Evolutionary conservation across 1,140 invertebrate species (phyloP).

Genomic region (Araneus ventricosus): DNA sequence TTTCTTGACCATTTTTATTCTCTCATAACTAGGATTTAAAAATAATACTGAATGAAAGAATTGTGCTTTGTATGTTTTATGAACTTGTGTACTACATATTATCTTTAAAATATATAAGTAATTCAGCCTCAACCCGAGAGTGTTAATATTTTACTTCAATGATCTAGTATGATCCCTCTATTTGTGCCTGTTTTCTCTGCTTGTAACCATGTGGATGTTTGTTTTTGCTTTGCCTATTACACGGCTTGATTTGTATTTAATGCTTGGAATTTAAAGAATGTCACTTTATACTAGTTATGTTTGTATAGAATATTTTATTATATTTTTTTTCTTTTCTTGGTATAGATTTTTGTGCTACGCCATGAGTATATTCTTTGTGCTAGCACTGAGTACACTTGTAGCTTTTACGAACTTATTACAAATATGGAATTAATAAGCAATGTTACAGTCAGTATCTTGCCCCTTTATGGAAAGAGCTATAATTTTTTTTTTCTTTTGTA

Average conservation of each 20-base stretch:
- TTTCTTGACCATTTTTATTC: conserved; percentile 55
- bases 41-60: conserved; percentile 22
- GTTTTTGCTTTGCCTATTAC: conserved; percentile 47
- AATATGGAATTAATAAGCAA: neutral
- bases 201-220: conserved; percentile 64
- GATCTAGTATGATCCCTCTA: conserved; percentile 36
- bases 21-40: conserved; percentile 11
- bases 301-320: conserved; percentile 55
- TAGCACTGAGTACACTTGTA: conserved; percentile 53
- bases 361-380: conserved; percentile 69
- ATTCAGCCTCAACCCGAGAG: neutral
- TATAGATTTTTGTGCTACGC: conserved; percentile 67
- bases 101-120: conserved; percentile 47
- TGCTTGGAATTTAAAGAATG: conserved; percentile 53
- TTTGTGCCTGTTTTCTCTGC: conserved; percentile 70
- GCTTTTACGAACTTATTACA: conserved; percentile 51
- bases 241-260: conserved; percentile 52
- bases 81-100: conserved; percentile 57
- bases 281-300: conserved; percentile 56
- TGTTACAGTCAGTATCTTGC: conserved; percentile 38
- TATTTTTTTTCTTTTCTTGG: conserved; percentile 24
- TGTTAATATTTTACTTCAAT: conserved; percentile 58
- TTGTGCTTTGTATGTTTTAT: conserved; percentile 63
- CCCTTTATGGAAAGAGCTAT: neutral
- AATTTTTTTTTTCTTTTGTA: no score